A percentile compares a stretch with the other conserved stretches of the same genome.
Evolutionary conservation across 2,888 invertebrate species (phyloP).

Genomic region (Galerucella nymphaeae): DNA sequence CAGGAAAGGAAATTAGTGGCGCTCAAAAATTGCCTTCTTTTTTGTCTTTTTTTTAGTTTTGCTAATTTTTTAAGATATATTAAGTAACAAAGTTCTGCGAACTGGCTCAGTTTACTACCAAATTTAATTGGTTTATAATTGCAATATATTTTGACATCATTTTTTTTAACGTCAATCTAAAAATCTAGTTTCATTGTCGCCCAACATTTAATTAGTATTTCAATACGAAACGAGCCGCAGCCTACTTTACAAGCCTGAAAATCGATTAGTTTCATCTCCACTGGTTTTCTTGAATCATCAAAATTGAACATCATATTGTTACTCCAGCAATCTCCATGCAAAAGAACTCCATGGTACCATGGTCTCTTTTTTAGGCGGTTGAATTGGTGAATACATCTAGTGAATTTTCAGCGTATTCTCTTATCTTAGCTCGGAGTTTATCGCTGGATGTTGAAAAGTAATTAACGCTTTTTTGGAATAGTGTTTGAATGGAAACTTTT

Average conservation of each 20-base stretch:
- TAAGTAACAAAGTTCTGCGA: too few relatives aligned
- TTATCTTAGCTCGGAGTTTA: constrained; percentile 12
- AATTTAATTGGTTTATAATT: too few relatives aligned
- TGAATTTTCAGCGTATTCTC: constrained; percentile 3
- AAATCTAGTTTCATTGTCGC: too few relatives aligned
- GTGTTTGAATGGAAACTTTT: neutral
- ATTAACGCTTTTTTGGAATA: neutral
- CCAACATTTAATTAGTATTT: too few relatives aligned
- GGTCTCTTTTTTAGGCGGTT: constrained; percentile 17
- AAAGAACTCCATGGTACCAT: constrained; percentile 48
- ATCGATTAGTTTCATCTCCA: constrained; percentile 36
- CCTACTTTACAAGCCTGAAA: constrained; percentile 33
- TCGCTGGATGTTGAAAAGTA: neutral
- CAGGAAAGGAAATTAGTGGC: too few relatives aligned
- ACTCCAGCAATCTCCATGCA: constrained; percentile 56
- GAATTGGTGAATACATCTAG: constrained; percentile 5
- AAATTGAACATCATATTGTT: constrained; percentile 57
- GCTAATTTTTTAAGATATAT: too few relatives aligned
- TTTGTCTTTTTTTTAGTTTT: too few relatives aligned
- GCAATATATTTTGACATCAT: too few relatives aligned
- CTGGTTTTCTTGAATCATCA: constrained; percentile 33
- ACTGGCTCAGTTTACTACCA: too few relatives aligned
- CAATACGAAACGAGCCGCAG: too few relatives aligned
- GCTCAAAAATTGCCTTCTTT: too few relatives aligned
- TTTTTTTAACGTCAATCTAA: too few relatives aligned